A percentile compares a stretch with the other conserved stretches of the same genome.
phyloP scores from a whole-genome alignment of 1,140 invertebrate genomes.

The Episyrphus balteatus region DNA sequence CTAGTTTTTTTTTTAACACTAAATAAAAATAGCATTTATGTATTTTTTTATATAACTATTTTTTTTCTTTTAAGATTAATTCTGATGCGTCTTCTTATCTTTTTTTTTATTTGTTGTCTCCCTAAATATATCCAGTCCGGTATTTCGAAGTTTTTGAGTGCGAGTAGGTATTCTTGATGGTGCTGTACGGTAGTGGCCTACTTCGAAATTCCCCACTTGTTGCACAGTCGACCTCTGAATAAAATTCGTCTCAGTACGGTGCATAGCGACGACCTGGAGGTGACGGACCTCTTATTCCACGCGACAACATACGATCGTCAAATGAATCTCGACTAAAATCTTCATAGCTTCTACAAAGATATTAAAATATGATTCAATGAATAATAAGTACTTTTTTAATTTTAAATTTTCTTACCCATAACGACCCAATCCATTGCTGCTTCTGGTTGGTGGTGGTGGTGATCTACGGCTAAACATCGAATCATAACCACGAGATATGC shows the following conservation, averaged over 20 bases:
- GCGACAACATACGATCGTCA: slow-evolving; percentile 67
- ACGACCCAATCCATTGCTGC: slow-evolving; percentile 36
- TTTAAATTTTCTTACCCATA: slow-evolving; percentile 25
- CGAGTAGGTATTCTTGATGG: no score
- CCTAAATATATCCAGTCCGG: no score
- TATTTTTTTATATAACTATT: no score
- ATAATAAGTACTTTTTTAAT: slow-evolving; percentile 1
- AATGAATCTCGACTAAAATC: slow-evolving; percentile 75
- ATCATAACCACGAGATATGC: slow-evolving; percentile 56
- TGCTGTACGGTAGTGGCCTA: neutral
- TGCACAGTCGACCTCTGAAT: neutral
- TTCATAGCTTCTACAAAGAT: slow-evolving; percentile 61
- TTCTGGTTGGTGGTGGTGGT: slow-evolving; percentile 43
- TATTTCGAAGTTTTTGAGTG: no score
- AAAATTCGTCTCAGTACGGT: slow-evolving; percentile 54
- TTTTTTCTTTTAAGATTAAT: no score
- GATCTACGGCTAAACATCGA: slow-evolving; percentile 69
- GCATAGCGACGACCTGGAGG: slow-evolving; percentile 69
- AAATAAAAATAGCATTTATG: no score
- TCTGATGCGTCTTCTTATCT: no score
- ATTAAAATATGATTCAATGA: slow-evolving; percentile 2
- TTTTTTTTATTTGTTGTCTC: no score
- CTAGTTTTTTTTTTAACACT: no score
- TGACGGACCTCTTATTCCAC: slow-evolving; percentile 36
- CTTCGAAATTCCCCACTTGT: neutral